A percentile compares a stretch with the other conserved stretches of the same genome.
Evolutionary conservation across 2,888 invertebrate genomes (phyloP).

Genomic region (Noctua janthina): DNA sequence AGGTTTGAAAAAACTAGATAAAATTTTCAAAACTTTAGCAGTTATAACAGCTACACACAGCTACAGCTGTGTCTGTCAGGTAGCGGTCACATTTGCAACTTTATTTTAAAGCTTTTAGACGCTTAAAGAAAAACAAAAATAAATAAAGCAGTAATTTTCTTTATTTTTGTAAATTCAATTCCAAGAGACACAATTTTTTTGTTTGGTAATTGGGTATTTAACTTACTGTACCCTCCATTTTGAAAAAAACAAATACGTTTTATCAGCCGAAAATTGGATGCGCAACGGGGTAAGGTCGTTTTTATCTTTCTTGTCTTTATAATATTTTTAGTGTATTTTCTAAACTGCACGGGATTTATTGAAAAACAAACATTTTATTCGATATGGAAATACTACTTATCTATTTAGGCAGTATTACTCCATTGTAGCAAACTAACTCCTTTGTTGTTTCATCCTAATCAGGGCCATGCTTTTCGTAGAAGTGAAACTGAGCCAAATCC

Average conservation of each 20-base stretch:
- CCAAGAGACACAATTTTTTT: neutral
- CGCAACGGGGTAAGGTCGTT: neutral
- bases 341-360: neutral
- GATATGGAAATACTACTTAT: too few relatives aligned
- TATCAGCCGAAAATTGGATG: neutral
- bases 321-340: neutral
- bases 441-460: neutral
- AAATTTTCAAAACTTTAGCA: neutral
- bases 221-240: neutral
- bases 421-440: neutral
- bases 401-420: too few relatives aligned
- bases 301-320: neutral
- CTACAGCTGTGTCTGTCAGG: neutral
- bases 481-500: neutral
- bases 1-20: neutral
- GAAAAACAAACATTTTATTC: neutral
- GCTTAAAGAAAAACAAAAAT: too few relatives aligned
- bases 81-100: neutral
- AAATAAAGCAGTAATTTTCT: neutral
- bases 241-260: neutral
- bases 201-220: neutral
- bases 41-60: neutral
- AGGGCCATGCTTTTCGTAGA: neutral
- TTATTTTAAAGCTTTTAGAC: neutral
- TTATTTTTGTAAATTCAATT: conserved; percentile 7